Evolutionary conservation across 2,113 vertebrate genomes (phyloP).

Genomic region (Aythya baeri): DNA sequence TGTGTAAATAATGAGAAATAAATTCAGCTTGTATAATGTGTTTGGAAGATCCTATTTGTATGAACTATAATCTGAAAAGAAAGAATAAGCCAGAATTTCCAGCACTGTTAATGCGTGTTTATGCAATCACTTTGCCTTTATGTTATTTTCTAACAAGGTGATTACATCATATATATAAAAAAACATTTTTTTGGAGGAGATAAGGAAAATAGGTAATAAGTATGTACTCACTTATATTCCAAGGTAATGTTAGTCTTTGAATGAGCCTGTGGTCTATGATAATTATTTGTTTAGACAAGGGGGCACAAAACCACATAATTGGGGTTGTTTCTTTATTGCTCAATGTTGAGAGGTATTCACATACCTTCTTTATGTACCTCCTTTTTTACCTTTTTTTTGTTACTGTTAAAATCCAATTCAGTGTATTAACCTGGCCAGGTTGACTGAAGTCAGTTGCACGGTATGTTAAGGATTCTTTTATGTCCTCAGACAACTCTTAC

Average conservation of each 20-base stretch:
- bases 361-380: background rate
- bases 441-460: background rate
- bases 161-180: background rate
- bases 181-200: background rate
- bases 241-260: background rate
- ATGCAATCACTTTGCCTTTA: background rate
- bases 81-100: background rate
- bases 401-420: background rate
- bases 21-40: background rate
- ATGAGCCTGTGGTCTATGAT: background rate
- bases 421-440: background rate
- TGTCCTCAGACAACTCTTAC: background rate
- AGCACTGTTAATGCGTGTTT: background rate
- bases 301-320: background rate
- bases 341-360: background rate
- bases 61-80: slow-evolving; percentile 1
- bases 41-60: background rate
- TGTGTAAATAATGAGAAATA: slow-evolving; percentile 5
- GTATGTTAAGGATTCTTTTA: background rate
- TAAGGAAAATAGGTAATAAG: background rate
- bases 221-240: background rate
- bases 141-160: background rate
- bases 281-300: background rate
- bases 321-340: background rate
- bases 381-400: background rate